Base-by-base conservation (phyloP, 2,113 vertebrate genomes). In the Pangasianodon hypophthalmus region DNA sequence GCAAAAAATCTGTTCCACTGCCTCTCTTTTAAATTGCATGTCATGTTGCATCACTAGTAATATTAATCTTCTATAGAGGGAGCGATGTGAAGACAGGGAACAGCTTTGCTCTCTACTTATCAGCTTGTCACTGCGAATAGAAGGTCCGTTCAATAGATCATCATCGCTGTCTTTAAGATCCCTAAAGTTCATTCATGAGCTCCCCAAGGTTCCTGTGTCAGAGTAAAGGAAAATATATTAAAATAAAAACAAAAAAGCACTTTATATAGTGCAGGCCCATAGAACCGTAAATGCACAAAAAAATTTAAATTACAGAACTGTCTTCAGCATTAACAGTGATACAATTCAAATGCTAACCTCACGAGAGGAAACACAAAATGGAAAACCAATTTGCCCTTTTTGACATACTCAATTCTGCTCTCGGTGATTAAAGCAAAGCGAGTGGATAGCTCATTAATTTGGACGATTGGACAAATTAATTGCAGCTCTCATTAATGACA, bases 391-490 rank as follows among this genome's bases (percentile, higher is more conserved):
- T 90, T 90, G 32, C 48, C 60, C 84, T 81, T 69, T 86, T 86
- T 67, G 84, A 77, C 48, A 46, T 44, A 82, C 24, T 90, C 75
- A 81, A n/a, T 86, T 41, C 60, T 81, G 73, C 77, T 90, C 41
- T 85, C 50, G 16, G 88, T 90, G 84, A 90, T 87, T 89, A 87
- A 91, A 90, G 80, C 85, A 83, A 87, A 87, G 67, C 29, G 13
- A 67, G 88, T n/a, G 37, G 48, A 46, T 83, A 94, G 94, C 94
- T 96, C 95, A 95, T 96, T 95, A 95, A 95, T 95, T 96, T 95
- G 93, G 75, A 77, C n/a, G 94, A 96, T 96, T 94, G 93, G 92
- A 90, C 91, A 91, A 91, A 88, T 89, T 90, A 94, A 91, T 93
- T 90, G 92, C 87, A 13, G 85, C 91, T 92, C 92, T 92, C 93